A percentile compares a stretch with the other conserved stretches of the same genome.
Conservation (phyloP, 2,888 invertebrate genomes). For the Odontothrips loti region DNA sequence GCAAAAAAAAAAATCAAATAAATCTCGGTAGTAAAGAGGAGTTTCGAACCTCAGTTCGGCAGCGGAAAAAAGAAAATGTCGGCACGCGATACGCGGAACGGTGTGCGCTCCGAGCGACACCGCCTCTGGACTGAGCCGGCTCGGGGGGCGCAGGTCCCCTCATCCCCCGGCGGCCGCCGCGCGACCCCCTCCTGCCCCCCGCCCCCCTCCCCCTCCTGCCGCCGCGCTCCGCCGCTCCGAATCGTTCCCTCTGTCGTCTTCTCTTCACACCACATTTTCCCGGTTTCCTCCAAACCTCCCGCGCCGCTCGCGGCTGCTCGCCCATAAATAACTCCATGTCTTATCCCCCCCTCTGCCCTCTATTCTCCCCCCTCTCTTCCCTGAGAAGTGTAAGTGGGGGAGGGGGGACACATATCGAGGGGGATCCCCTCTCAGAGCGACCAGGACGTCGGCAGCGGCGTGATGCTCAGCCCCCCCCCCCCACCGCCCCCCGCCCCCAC, state of each 20-base stretch:
- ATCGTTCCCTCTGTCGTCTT: conserved; percentile 3
- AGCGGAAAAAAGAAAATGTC: background rate
- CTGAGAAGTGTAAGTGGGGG: background rate
- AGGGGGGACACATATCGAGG: background rate
- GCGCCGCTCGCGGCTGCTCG: conserved; percentile 14
- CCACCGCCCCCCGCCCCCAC: background rate
- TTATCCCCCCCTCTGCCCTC: background rate
- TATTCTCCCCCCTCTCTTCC: background rate
- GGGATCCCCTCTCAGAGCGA: background rate
- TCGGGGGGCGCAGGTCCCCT: background rate
- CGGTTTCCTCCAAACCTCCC: conserved; percentile 21
- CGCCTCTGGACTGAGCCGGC: conserved; percentile 11
- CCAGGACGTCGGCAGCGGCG: background rate
- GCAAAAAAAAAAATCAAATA: background rate
- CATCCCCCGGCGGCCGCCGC: background rate
- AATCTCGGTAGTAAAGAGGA: background rate
- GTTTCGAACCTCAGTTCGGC: background rate
- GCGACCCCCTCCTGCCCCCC: background rate
- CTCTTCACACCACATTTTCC: conserved; percentile 26
- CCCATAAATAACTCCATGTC: conserved; percentile 25
- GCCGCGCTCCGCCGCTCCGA: background rate
- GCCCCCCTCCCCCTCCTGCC: background rate
- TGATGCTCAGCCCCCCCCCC: background rate
- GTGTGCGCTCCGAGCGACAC: background rate
- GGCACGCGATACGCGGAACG: background rate